Base-by-base conservation (phyloP, 2,113 vertebrate genomes). In the Coptodon bakossiorum region DNA sequence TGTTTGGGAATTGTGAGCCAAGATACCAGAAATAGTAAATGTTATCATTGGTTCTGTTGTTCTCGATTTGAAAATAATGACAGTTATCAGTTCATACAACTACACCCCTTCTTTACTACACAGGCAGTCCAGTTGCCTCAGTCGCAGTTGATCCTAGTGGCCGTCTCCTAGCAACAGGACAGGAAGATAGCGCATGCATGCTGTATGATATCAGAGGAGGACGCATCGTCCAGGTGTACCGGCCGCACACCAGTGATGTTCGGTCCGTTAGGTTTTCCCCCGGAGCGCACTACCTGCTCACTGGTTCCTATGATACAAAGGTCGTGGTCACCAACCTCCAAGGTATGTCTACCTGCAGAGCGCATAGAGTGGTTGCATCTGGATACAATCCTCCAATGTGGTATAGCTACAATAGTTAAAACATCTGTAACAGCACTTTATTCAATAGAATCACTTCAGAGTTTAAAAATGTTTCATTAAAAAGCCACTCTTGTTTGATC, bases 111-210 rank as follows among this genome's bases (percentile, higher is more conserved):
- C 1, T 82, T 52, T 22, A 52, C 53, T 34, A 34, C n/a, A 14
- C 84, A 99, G 99, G 98, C 36, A 99, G 99, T 56, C 97, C 98
- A 2, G 98, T 99, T 38, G 98, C 98, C n/a, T 99, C 99, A 0
- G 98, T 99, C 48, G 98, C 99, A 4, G 98, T 99, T 10, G 99
- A 99, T 94, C 99, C 99, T 9, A 99, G 98, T 1, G 98, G 97
- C 7, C 97, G 99, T 83, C 98, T 99, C 80, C 93, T 99, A 91
- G 98, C 99, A 45, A 98, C 98, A 1, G 99, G 99, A 9, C 99
- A 99, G 89, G 99, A 99, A 91, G 98, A 99, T 95, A 98, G 98
- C 0, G 98, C 97, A n/a, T 99, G 99, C 87, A 99, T 99, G 98
- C 90, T 99, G 86, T 99, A 99, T 5, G 98, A 99, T 92, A 99